These are phyloP conservation scores for Saccopteryx leptura DNA, from an alignment of 2,113 vertebrate genomes.

Conservation along the genomic window DNA sequence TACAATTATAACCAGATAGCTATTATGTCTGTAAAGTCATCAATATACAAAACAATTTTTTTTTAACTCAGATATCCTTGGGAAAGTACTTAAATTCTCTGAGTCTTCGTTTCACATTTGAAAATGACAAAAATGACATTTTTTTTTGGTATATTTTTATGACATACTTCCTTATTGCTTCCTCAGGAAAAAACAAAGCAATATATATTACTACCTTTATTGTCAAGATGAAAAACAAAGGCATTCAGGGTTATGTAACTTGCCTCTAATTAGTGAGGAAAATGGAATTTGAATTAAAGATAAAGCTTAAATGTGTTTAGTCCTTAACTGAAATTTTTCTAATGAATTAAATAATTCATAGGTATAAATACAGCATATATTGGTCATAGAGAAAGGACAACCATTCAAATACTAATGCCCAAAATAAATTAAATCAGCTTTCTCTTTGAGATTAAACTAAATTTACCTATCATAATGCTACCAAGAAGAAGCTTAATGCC, in stretches of 20 bases:
- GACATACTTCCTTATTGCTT: not conserved
- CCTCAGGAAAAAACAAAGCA: not conserved
- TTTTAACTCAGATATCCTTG: not conserved
- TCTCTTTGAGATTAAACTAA: not conserved
- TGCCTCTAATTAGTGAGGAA: not conserved
- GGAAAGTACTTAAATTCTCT: constrained; percentile 15
- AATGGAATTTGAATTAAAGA: constrained; percentile 19
- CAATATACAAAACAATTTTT: not conserved
- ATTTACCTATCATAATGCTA: not conserved
- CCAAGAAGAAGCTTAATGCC: not conserved
- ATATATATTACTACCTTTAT: not conserved
- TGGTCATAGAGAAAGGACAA: not conserved
- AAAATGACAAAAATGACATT: not conserved
- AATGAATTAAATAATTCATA: constrained; percentile 2
- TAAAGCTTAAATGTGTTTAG: constrained; percentile 43
- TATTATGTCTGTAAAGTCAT: constrained; percentile 19
- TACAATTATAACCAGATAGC: not conserved
- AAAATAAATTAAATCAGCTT: not conserved
- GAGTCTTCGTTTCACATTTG: not conserved
- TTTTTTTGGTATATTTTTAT: not conserved
- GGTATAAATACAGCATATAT: not conserved
- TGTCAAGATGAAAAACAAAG: constrained; percentile 19
- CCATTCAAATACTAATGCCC: not conserved
- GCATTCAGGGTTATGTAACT: not conserved
- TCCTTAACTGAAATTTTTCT: not conserved